Evolutionary conservation across 2,888 invertebrate species (phyloP).

Genomic region (Xiphydria camelus): DNA sequence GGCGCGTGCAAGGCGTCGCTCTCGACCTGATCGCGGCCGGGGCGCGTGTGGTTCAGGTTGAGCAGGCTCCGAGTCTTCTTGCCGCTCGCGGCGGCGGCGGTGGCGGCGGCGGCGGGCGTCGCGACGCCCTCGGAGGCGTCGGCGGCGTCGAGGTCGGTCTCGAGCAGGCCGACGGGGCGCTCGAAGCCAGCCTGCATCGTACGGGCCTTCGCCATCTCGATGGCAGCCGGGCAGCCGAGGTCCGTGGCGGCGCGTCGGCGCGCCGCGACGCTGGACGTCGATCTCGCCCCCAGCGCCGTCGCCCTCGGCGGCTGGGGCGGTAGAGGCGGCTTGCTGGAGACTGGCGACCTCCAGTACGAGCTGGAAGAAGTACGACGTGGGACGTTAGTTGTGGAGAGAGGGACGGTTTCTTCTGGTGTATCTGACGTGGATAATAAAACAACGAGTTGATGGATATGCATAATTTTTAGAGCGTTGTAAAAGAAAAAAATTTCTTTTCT

Average conservation of each 20-base stretch:
- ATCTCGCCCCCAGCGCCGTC: conserved; percentile 42
- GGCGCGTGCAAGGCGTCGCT: conserved; percentile 32
- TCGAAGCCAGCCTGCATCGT: conserved; percentile 58
- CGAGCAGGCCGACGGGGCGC: conserved; percentile 79
- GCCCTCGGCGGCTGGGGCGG: conserved; percentile 47
- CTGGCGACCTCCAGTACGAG: conserved; percentile 54
- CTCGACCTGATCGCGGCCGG: conserved; percentile 54
- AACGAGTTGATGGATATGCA: too few species aligned
- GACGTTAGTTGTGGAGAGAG: too few species aligned
- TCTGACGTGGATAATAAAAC: too few species aligned
- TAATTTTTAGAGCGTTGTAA: too few species aligned
- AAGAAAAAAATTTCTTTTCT: too few species aligned
- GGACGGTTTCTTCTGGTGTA: too few species aligned
- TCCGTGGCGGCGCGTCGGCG: conserved; percentile 59
- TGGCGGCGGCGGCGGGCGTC: conserved; percentile 31
- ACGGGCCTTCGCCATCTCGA: conserved; percentile 58
- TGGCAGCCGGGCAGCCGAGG: conserved; percentile 56
- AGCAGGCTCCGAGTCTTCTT: conserved; percentile 71
- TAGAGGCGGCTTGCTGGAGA: conserved; percentile 52
- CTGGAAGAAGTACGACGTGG: too few species aligned
- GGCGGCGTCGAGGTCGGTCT: conserved; percentile 86
- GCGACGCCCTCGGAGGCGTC: conserved; percentile 52
- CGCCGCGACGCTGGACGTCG: conserved; percentile 33
- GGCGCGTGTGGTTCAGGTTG: conserved; percentile 61
- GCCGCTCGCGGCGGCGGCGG: conserved; percentile 36